Evolutionary conservation across 2,797 vertebrate genomes (phyloP).

Genomic region (Ateles fusciceps): DNA sequence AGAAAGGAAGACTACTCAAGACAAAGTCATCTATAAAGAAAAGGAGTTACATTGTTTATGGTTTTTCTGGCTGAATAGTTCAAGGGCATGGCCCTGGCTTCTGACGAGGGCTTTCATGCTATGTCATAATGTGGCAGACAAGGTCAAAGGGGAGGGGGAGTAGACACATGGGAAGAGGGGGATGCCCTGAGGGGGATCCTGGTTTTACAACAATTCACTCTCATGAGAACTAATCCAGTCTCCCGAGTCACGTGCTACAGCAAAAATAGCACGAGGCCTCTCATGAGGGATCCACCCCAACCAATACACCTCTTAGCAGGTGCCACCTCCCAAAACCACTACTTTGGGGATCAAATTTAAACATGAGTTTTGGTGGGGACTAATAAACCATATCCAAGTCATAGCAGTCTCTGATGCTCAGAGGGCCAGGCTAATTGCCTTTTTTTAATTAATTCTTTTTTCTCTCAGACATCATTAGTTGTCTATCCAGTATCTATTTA

Average conservation of each 20-base stretch:
- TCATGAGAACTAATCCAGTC: neutral
- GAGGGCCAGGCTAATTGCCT: neutral
- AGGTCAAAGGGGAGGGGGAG: neutral
- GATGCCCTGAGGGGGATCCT: neutral
- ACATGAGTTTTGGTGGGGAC: neutral
- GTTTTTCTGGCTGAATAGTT: neutral
- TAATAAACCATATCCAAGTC: neutral
- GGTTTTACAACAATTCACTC: neutral
- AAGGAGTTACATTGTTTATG: neutral
- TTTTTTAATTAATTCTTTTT: neutral
- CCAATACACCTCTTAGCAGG: neutral
- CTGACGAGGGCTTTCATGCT: neutral
- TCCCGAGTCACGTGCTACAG: neutral
- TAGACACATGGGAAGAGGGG: neutral
- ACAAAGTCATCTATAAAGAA: neutral
- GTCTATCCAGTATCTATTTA: neutral
- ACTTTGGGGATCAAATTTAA: neutral
- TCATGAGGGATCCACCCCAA: neutral
- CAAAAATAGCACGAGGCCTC: neutral
- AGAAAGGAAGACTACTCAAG: neutral
- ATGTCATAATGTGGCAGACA: neutral
- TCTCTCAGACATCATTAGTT: neutral
- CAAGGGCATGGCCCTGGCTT: neutral
- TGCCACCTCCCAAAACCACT: neutral
- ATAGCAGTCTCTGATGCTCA: neutral